A percentile compares a stretch with the other conserved stretches of the same genome.
Evolutionary conservation across 2,888 invertebrate species (phyloP).

Genomic region (Lepidonotus clava): DNA sequence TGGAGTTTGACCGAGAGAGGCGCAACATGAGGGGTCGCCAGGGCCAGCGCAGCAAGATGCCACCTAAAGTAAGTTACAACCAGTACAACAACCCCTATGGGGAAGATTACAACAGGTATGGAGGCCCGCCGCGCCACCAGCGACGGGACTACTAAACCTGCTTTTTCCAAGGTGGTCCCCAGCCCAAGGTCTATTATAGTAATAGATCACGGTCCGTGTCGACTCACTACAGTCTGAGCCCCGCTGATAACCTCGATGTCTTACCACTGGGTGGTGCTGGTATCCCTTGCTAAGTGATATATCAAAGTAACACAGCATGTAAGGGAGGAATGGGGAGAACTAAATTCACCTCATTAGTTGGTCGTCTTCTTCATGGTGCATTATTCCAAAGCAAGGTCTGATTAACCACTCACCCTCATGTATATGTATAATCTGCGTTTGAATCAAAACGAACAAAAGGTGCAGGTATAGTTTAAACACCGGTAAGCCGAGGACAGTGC

Average conservation of each 20-base stretch:
- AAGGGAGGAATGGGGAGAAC: neutral
- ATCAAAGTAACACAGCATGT: neutral
- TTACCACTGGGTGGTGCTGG: constrained; percentile 37
- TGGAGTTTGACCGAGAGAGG: constrained; percentile 88
- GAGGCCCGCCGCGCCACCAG: constrained; percentile 38
- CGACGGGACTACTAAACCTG: constrained; percentile 54
- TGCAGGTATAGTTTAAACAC: neutral
- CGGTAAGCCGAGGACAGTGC: constrained; percentile 27
- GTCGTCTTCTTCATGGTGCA: constrained; percentile 15
- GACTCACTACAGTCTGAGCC: constrained; percentile 1
- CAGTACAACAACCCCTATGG: constrained; percentile 55
- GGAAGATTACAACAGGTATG: constrained; percentile 45
- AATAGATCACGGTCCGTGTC: neutral
- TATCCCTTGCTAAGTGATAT: constrained; percentile 31
- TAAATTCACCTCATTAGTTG: neutral
- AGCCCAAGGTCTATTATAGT: neutral
- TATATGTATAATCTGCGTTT: neutral
- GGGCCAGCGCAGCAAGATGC: constrained; percentile 69
- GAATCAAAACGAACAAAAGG: neutral
- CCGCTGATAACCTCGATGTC: constrained; percentile 9
- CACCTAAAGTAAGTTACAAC: constrained; percentile 78
- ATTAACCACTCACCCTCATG: constrained; percentile 38
- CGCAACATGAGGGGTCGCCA: constrained; percentile 70
- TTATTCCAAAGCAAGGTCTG: neutral
- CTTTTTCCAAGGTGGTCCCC: neutral